Evolutionary conservation across 2,113 vertebrate species (phyloP), one percentile per base, ranked within the genome.

Genomic region (Oreochromis niloticus): DNA sequence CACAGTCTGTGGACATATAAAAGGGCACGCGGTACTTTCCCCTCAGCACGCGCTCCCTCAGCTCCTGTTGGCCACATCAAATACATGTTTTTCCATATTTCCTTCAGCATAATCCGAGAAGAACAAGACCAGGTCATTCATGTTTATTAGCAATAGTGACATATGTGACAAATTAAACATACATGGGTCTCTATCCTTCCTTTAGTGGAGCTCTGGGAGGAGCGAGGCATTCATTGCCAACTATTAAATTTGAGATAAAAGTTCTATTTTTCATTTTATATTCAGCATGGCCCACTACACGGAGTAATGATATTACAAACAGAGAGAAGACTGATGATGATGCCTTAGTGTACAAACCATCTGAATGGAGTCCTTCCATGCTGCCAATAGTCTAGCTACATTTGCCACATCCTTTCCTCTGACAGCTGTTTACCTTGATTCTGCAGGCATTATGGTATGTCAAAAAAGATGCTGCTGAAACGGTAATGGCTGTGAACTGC

Each of bases 1-100:
- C 98, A 9, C 98, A 99, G 92, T 99, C 98, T 1, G 98, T 99
- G 75, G 98, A 98, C 98, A 99, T 99, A 92, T 99, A 99, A 86
- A 99, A 99, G 36, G 98, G 98, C 73, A 99, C 97, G 1, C 98
- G 97, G 95, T 99, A 99, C 94, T 99, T 99, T 16, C 98, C 98
- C 88, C 98, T 96, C 87, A 99, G 96, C 84, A 99, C 98, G 0
- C 98, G 97, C 93, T 99, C 98, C 83, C 98, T 97, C 88, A 99
- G 95, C 95, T 99, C 98, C 98, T 99, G 93, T 1, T 71, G 88
- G 46, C 6, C 66, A 85, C 12, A 82, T 13, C 6, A 34, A 14
- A 9, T 48, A 55, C 22, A 75, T 16, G 24, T 63, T 50, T 66
- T 66, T 39, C 34, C 19, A 39, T 8, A 0, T 13, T 22, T 66